Evolutionary conservation across 2,797 vertebrate genomes (phyloP).

Genomic region (Pangasius mekongensis): DNA sequence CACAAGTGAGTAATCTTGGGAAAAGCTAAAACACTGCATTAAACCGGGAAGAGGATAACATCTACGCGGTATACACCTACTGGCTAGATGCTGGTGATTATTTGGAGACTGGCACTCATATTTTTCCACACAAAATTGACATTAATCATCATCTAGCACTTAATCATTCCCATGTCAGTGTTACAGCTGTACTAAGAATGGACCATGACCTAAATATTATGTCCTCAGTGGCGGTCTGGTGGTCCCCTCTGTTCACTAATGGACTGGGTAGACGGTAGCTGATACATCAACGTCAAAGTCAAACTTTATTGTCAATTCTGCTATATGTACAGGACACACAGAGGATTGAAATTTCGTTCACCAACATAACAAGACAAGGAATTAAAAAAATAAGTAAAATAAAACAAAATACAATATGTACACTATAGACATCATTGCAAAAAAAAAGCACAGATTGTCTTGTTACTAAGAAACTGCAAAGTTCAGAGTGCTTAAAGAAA

Average conservation of each 20-base stretch:
- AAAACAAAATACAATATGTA: no score
- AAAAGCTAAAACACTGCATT: not conserved
- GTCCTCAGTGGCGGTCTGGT: not conserved
- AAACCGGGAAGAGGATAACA: not conserved
- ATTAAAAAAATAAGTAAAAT: no score
- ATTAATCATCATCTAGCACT: not conserved
- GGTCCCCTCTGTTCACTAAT: not conserved
- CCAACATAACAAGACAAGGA: no score
- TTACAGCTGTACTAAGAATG: not conserved
- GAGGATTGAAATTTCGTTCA: no score
- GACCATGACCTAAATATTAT: not conserved
- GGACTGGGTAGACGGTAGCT: not conserved
- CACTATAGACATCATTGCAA: no score
- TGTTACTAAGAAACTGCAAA: not conserved
- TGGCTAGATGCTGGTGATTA: not conserved
- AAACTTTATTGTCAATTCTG: no score
- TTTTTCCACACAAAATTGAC: not conserved
- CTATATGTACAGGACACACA: no score
- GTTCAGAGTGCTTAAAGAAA: not conserved
- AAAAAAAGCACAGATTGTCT: not conserved
- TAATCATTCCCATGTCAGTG: not conserved
- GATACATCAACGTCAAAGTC: not conserved
- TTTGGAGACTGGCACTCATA: not conserved
- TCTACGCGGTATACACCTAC: not conserved
- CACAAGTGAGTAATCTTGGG: not conserved